Conservation (phyloP, 2,888 invertebrate genomes). For the Volucella inflata region DNA sequence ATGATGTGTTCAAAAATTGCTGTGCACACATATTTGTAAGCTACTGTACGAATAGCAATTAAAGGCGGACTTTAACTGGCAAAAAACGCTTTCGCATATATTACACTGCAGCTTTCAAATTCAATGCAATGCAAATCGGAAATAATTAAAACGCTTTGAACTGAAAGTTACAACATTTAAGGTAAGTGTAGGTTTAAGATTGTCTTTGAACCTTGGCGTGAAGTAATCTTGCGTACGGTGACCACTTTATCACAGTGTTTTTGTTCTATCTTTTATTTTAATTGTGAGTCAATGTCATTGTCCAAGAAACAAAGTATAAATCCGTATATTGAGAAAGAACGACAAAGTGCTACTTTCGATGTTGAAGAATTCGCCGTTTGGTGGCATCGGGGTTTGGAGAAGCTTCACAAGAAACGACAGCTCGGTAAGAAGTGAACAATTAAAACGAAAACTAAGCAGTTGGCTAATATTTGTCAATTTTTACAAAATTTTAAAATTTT, state of each 20-base stretch:
- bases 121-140: not conserved
- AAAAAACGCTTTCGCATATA: not conserved
- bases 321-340: slow-evolving; percentile 80
- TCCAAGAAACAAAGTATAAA: slow-evolving; percentile 72
- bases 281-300: slow-evolving; percentile 6
- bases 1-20: too few species aligned
- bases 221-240: too few species aligned
- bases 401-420: slow-evolving; percentile 87
- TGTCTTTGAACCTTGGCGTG: too few species aligned
- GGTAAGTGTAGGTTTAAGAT: too few species aligned
- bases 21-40: too few species aligned
- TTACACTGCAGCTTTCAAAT: not conserved
- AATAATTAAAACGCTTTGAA: too few species aligned
- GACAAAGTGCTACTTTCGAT: slow-evolving; percentile 85
- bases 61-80: not conserved
- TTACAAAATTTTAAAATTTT: too few species aligned
- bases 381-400: slow-evolving; percentile 89
- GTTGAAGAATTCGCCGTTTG: slow-evolving; percentile 90
- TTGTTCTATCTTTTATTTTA: not conserved
- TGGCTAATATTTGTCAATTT: not conserved
- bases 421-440: slow-evolving; percentile 76
- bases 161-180: too few species aligned
- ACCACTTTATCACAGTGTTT: not conserved
- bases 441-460: not conserved
- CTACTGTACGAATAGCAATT: not conserved